Base-by-base conservation (phyloP, 2,797 vertebrate genomes). In the Pipistrellus pygmaeus region DNA sequence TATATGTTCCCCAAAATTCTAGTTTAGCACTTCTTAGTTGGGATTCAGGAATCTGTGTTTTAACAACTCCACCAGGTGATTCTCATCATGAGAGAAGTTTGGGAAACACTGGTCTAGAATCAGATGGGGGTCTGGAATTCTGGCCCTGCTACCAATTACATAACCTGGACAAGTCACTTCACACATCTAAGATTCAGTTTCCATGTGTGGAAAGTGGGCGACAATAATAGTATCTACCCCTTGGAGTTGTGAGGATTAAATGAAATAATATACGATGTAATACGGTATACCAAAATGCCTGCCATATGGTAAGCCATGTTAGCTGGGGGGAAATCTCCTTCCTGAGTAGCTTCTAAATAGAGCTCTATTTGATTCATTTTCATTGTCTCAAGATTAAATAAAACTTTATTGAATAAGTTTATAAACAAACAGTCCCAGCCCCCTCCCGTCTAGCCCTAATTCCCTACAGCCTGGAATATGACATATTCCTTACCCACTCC, bases 371-470 rank as follows among this genome's bases (percentile, higher is more conserved):
- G 32, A 69, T 68, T 93, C 66, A 84, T 48, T 25, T 73, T 75
- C 35, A 88, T 60, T 68, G 78, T 32, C n/a, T 55, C 35, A 87
- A 69, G 2, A 38, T 48, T 86, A 77, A 90, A 68, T 71, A 90
- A 86, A 77, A 90, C 25, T 73, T 82, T 81, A 69, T n/a, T 78
- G 64, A 78, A 57, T 78, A 83, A 76, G 51, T 85, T 62, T 83
- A 86, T 64, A 64, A 82, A 25, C 30, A 82, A 38, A 73, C 38
- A 82, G 48, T 66, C 51, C 35, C 44, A 82, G 48, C 60, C 51
- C 35, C 53, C 21, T 64, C 51, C 32, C 83, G 75, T 95, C 76
- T 80, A 62, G 60, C 35, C 32, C 9, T 44, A 10, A 44, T 44
- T 44, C 44, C 44, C 71, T 55, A 69, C 2, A 66, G 18, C 15